A percentile compares a stretch with the other conserved stretches of the same genome.
phyloP scores from a whole-genome alignment of 2,888 invertebrate species.

The Diarsia brunnea region DNA sequence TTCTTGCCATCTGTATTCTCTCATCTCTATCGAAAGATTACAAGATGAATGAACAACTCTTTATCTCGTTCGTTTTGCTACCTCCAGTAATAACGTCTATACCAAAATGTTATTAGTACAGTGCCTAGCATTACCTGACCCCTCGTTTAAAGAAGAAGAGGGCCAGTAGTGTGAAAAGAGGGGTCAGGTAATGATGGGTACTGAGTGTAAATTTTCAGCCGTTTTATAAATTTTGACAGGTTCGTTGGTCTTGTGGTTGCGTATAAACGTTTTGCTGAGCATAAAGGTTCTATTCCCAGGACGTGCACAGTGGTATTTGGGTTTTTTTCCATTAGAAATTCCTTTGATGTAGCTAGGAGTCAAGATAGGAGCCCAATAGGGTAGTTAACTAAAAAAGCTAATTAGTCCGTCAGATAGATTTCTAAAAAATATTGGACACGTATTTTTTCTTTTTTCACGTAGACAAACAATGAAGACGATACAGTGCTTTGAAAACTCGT shows the following conservation, averaged over 20 bases:
- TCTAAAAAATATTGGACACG: no score
- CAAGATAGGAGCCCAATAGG: background rate
- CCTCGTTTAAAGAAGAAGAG: no score
- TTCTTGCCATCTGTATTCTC: constrained; percentile 32
- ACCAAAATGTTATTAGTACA: constrained; percentile 2
- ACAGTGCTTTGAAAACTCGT: no score
- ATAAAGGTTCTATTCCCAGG: background rate
- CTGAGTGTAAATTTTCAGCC: background rate
- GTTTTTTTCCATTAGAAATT: background rate
- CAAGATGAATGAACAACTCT: constrained; percentile 20
- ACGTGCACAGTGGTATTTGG: background rate
- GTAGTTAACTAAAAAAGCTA: no score
- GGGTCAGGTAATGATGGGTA: no score
- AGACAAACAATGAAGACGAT: no score
- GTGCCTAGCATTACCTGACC: no score
- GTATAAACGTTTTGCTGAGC: background rate
- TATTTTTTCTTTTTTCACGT: no score
- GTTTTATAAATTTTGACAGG: background rate
- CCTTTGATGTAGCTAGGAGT: background rate
- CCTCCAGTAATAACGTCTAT: background rate
- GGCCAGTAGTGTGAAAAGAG: no score
- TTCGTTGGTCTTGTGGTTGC: background rate
- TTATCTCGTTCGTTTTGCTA: constrained; percentile 12
- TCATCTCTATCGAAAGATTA: constrained; percentile 23
- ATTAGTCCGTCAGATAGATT: no score